Evolutionary conservation across 64 coral and sea anemone species (phyloP).

Genomic region (Montipora capricornis): DNA sequence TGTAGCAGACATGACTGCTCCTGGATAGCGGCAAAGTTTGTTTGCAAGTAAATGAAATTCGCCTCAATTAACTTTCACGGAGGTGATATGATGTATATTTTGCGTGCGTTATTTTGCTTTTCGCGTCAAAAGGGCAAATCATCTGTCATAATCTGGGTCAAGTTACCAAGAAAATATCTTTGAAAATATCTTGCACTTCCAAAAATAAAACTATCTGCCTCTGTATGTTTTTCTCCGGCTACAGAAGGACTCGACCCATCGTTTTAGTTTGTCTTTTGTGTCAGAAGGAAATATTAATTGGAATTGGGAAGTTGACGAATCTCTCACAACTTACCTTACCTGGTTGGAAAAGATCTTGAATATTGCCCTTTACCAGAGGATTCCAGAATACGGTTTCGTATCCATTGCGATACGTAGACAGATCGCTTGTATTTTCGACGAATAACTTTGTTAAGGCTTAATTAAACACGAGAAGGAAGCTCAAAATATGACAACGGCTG

Average conservation of each 20-base stretch:
- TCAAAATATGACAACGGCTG: too few relatives aligned
- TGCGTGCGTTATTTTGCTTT: slow-evolving; percentile 19
- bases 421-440: too few relatives aligned
- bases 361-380: too few relatives aligned
- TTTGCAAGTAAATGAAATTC: slow-evolving; percentile 28
- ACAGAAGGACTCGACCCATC: neutral
- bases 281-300: slow-evolving; percentile 13
- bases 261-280: slow-evolving; percentile 4
- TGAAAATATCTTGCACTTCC: neutral
- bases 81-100: slow-evolving; percentile 16
- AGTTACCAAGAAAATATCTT: neutral
- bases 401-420: too few relatives aligned
- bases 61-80: slow-evolving; percentile 14
- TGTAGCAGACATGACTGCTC: neutral
- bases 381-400: too few relatives aligned
- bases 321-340: neutral
- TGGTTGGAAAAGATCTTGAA: neutral
- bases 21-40: slow-evolving; percentile 18
- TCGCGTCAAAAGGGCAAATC: slow-evolving; percentile 31
- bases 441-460: too few relatives aligned
- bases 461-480: too few relatives aligned
- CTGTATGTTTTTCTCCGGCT: neutral
- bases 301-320: neutral
- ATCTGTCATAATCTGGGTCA: neutral
- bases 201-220: neutral